phyloP scores from a whole-genome alignment of 2,888 invertebrate genomes.

The Brachypalpus laphriformis region DNA sequence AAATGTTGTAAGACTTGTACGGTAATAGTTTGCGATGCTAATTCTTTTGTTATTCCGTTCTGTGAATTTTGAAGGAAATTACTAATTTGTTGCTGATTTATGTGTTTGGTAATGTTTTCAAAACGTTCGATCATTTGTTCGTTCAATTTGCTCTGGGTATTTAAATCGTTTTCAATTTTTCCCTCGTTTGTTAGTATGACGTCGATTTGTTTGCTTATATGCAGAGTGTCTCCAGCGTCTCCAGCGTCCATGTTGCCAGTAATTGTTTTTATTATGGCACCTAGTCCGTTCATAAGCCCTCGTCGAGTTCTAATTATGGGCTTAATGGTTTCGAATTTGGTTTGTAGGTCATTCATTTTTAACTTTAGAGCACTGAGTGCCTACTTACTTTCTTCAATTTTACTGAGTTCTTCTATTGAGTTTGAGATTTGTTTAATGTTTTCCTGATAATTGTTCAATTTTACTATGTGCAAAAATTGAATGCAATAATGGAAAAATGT shows the following conservation, averaged over 20 bases:
- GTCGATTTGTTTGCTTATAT: no score
- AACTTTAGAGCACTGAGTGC: constrained; percentile 8
- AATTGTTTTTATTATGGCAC: background rate
- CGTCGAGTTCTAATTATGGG: background rate
- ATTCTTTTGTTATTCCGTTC: background rate
- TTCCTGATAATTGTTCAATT: background rate
- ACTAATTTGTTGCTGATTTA: no score
- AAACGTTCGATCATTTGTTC: no score
- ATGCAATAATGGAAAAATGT: no score
- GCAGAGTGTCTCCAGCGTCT: no score
- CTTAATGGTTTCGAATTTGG: background rate
- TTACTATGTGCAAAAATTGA: constrained; percentile 16
- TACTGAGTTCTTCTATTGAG: background rate
- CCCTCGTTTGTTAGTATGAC: no score
- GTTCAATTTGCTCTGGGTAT: no score
- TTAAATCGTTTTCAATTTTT: no score
- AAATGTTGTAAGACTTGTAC: background rate
- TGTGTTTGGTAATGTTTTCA: no score
- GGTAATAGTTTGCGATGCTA: background rate
- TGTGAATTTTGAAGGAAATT: constrained; percentile 13
- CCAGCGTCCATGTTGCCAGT: background rate
- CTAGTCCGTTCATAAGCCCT: background rate
- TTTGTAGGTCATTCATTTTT: constrained; percentile 2
- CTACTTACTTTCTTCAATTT: background rate
- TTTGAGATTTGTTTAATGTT: constrained; percentile 6